Percentiles rank a stretch among this genome's conserved stretches.
Conservation (phyloP, 2,888 invertebrate species). For the Penaeus monodon region DNA sequence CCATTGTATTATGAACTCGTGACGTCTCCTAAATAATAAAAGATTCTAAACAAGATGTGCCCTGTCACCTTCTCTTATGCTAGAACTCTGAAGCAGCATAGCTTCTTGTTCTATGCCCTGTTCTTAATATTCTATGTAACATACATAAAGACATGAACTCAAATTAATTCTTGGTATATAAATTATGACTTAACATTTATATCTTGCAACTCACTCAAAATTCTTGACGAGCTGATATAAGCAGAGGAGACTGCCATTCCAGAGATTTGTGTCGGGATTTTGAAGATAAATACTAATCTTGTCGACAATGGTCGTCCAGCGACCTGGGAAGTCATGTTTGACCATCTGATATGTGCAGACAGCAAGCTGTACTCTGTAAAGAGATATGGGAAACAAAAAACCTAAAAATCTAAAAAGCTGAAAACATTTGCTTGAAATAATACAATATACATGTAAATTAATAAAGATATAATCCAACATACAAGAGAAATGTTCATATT, state of each 20-base stretch:
- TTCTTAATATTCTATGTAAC: no score
- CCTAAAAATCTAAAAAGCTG: not conserved
- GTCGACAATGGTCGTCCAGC: constrained; percentile 96
- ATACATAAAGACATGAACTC: no score
- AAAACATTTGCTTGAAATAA: not conserved
- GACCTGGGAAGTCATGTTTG: constrained; percentile 93
- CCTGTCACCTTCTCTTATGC: no score
- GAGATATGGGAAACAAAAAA: not conserved
- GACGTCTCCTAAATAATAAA: no score
- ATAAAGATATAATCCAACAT: not conserved
- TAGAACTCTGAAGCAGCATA: no score
- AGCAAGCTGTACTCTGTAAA: constrained; percentile 85
- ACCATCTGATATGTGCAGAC: constrained; percentile 94
- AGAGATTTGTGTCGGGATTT: constrained; percentile 84
- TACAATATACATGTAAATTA: not conserved
- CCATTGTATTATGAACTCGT: no score
- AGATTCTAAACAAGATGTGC: no score
- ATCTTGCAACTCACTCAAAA: constrained; percentile 75
- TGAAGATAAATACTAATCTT: constrained; percentile 94
- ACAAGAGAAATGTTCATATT: not conserved
- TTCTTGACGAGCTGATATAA: constrained; percentile 95
- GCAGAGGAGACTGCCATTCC: constrained; percentile 92
- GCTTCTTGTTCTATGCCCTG: no score
- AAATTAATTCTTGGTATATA: no score
- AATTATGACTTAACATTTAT: constrained; percentile 16